phyloP scores from a whole-genome alignment of 92 coral and sea anemone genomes.

The Porites lobata region DNA sequence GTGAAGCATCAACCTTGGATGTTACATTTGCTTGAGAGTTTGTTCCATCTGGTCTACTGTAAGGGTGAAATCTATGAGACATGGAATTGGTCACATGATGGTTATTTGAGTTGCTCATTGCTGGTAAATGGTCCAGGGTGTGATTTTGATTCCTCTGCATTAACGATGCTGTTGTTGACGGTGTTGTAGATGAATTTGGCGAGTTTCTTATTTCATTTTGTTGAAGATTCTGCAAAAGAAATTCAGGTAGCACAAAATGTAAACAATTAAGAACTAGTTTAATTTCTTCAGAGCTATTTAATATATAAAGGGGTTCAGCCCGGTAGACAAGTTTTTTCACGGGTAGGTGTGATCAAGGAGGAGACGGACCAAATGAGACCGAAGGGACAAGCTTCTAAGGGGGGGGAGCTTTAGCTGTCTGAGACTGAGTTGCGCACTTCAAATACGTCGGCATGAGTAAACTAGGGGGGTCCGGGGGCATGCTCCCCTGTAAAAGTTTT shows the following conservation, averaged over 20 bases:
- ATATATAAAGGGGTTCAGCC: no score
- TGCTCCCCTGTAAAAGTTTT: no score
- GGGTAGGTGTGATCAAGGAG: no score
- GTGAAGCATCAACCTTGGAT: slow-evolving; percentile 78
- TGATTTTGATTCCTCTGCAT: slow-evolving; percentile 65
- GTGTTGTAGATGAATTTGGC: slow-evolving; percentile 59
- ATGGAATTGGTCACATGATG: slow-evolving; percentile 57
- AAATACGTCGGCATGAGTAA: no score
- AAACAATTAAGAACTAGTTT: no score
- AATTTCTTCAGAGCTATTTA: no score
- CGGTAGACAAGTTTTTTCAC: no score
- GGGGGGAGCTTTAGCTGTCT: no score
- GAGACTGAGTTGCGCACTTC: no score
- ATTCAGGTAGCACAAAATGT: neutral
- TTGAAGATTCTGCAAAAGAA: slow-evolving; percentile 45
- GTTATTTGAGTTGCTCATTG: slow-evolving; percentile 65
- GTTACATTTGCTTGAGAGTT: slow-evolving; percentile 57
- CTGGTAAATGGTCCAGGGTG: slow-evolving; percentile 41
- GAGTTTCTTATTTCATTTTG: slow-evolving; percentile 74
- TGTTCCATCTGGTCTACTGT: slow-evolving; percentile 74
- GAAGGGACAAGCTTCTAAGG: no score
- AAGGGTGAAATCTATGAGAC: slow-evolving; percentile 89
- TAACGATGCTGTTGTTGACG: slow-evolving; percentile 41
- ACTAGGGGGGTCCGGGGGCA: no score
- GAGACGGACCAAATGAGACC: no score